A percentile compares a stretch with the other conserved stretches of the same genome.
phyloP scores from a whole-genome alignment of 2,888 invertebrate species.

The Scaptomyza tumidula region DNA sequence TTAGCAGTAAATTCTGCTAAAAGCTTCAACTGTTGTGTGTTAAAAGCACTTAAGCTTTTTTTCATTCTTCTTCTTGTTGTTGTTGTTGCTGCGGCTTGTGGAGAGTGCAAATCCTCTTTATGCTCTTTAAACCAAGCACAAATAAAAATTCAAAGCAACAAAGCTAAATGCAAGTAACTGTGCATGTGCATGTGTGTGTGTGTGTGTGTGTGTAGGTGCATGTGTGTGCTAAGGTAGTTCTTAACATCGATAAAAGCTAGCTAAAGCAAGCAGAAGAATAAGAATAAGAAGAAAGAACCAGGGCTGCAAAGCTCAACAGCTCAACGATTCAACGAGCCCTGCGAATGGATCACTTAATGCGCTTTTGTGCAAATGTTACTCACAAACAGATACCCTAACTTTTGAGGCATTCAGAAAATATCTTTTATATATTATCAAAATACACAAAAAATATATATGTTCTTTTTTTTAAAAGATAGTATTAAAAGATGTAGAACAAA shows the following conservation, averaged over 20 bases:
- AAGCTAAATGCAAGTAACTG: constrained; percentile 26
- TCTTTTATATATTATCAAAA: not conserved
- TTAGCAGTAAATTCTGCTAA: constrained; percentile 51
- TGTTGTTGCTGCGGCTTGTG: not conserved
- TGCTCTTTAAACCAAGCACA: constrained; percentile 6
- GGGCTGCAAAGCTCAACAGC: not conserved
- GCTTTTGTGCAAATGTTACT: constrained; percentile 39
- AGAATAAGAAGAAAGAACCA: not conserved
- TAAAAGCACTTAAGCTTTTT: constrained; percentile 43
- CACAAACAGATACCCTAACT: constrained; percentile 17
- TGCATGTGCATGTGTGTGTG: not conserved
- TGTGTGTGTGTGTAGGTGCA: constrained; percentile 1
- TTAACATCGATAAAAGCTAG: constrained; percentile 12
- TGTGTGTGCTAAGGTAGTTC: not conserved
- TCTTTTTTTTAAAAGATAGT: no score
- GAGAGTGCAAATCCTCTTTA: constrained; percentile 23
- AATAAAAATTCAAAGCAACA: constrained; percentile 46
- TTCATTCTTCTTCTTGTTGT: not conserved
- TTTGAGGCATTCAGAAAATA: not conserved
- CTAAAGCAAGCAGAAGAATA: not conserved
- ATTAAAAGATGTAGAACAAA: no score
- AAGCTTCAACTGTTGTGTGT: constrained; percentile 51
- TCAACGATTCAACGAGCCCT: constrained; percentile 55
- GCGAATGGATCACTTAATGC: constrained; percentile 71
- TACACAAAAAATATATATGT: no score